Evolutionary conservation across 2,888 invertebrate genomes (phyloP), one percentile per base, ranked within the genome.

Genomic region (Stegana nigrithorax): DNA sequence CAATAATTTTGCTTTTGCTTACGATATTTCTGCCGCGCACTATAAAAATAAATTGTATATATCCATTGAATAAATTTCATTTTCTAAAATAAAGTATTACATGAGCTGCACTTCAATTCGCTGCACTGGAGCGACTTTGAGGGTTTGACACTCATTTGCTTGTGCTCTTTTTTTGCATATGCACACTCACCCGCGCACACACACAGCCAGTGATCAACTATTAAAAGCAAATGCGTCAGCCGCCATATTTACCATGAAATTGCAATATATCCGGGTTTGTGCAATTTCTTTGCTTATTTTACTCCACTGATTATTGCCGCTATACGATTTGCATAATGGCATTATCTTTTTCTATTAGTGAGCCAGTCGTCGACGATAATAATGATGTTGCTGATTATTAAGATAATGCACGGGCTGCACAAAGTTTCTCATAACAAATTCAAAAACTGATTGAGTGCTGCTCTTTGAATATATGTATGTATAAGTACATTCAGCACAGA

Each of bases 191-290:
- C 53, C 21, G n/a, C 14, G 39, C 29, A 29, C 39, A 39, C n/a
- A n/a, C n/a, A n/a, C n/a, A n/a, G n/a, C n/a, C n/a, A n/a, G n/a
- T n/a, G 75, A 75, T 78, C 75, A 73, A 70, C 78, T 75, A 75
- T 78, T 78, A 78, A 78, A 67, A 68, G 66, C 73, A 75, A 75
- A 75, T 69, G 47, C 26, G 78, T n/a, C n/a, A 14, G 10, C 71
- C 69, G 76, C 63, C 76, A 71, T 73, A 74, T 78, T 75, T 78
- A 68, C 66, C 75, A 74, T 76, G 72, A 72, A 78, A 78, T 78
- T 74, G 72, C 32, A 55, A 55, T 27, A 55, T 55, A 19, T 8
- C 19, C 32, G 36, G 36, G 12, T 51, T 27, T 51, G n/a, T 14
- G 12, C 8, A 14, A 17, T 7, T 51, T 27, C 59, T 25, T 17